Evolutionary conservation across 2,113 vertebrate species (phyloP), one percentile per base, ranked within the genome.

Genomic region (Rhabdomys dilectus): DNA sequence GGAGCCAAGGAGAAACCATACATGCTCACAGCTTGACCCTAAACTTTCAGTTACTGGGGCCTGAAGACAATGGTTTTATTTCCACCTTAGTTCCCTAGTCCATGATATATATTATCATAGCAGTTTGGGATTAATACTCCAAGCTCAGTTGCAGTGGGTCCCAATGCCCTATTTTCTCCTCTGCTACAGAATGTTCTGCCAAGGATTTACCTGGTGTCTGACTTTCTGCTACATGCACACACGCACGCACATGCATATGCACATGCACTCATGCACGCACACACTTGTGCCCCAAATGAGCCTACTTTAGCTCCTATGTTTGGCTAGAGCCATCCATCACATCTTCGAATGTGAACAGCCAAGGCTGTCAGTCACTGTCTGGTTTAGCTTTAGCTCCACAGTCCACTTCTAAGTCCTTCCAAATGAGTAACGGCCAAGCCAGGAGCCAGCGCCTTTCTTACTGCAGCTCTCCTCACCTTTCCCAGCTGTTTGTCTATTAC

Each of bases 351-450:
- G 22, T 82, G 53, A 51, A 51, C 29, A 60, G 24, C 22, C 66
- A 58, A 12, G 19, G 48, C 2, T 10, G 0, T 1, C 0, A 10
- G 16, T 51, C 19, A 26, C 60, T 13, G 42, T 26, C 58, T 26
- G 42, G 88, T 64, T 64, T 22, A 84, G 15, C 34, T 60, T 66
- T 77, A 45, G n/a, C 12, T 58, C 76, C n/a, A 1, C 19, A 34
- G 64, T 34, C 31, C n/a, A 3, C 17, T 68, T 15, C 9, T 64
- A 39, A 7, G n/a, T 36, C 45, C 24, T 34, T 76, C 64, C 60
- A 42, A 84, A 3, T 24, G 7, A n/a, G 45, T 72, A 68, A 26
- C 17, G 62, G 39, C 34, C 29, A 29, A 10, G 22, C 4, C 31
- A 26, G 58, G 21, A 85, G 64, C 45, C 81, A 13, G 26, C 45